These are phyloP conservation scores for Athalia circularis DNA, from an alignment of 2,888 invertebrate genomes.

Conservation along the genomic window DNA sequence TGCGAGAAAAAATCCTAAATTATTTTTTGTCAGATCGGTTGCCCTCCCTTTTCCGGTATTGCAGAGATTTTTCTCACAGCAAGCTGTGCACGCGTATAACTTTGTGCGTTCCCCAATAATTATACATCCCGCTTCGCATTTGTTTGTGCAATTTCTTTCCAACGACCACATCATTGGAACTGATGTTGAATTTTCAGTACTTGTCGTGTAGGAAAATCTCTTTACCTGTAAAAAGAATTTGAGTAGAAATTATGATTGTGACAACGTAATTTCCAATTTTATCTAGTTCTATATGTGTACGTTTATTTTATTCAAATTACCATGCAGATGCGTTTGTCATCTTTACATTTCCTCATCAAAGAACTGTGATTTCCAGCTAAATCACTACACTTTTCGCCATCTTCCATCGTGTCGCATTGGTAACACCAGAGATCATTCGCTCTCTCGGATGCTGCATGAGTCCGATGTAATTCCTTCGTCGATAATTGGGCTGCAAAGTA, in stretches of 20 bases:
- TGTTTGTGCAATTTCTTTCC: slow-evolving; percentile 88
- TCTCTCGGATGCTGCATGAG: slow-evolving; percentile 86
- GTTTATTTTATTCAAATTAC: slow-evolving; percentile 73
- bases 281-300: background rate
- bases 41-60: slow-evolving; percentile 81
- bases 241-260: background rate
- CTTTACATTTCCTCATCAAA: slow-evolving; percentile 84
- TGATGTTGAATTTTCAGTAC: slow-evolving; percentile 86
- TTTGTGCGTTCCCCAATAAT: slow-evolving; percentile 93
- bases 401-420: slow-evolving; percentile 86
- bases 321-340: slow-evolving; percentile 87
- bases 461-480: slow-evolving; percentile 83
- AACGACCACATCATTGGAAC: slow-evolving; percentile 87
- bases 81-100: slow-evolving; percentile 90
- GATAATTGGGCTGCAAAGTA: slow-evolving; percentile 69
- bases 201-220: slow-evolving; percentile 88
- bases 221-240: slow-evolving; percentile 79
- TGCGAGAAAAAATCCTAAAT: slow-evolving; percentile 65
- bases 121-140: slow-evolving; percentile 92
- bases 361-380: slow-evolving; percentile 79
- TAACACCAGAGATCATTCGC: slow-evolving; percentile 89
- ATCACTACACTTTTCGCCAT: slow-evolving; percentile 84
- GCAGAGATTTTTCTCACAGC: slow-evolving; percentile 87
- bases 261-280: slow-evolving; percentile 1
- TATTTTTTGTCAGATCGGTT: slow-evolving; percentile 59